Base-by-base conservation (phyloP, 2,113 vertebrate species). In the Mellivora capensis region DNA sequence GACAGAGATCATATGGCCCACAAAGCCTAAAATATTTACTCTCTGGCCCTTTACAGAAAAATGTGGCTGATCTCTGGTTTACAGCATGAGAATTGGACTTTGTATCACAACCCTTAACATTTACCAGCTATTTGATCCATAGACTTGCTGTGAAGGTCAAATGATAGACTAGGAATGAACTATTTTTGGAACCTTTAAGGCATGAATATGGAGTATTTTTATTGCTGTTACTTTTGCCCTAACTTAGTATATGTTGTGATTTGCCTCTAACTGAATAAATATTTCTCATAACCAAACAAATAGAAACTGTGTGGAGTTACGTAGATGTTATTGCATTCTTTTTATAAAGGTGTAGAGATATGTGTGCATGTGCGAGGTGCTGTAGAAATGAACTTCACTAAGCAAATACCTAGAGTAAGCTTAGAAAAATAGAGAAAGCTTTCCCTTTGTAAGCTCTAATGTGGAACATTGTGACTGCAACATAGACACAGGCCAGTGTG, bases 21-120 rank as follows among this genome's bases (percentile, higher is more conserved):
- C 4, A 72, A 87, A 93, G 47, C 3, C 52, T 77, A 90, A 97
- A 83, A 74, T 89, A 87, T 90, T 97, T 96, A 74, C 29, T 91
- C 6, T 59, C 62, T 83, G 87, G n/a, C 31, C 3, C 7, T 82
- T 95, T 82, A 42, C 17, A 83, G 71, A 72, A 93, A 84, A 72
- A n/a, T 37, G 13, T 83, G 83, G 44, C 39, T 69, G 10, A 83
- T 94, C 42, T 62, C 27, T 91, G 62, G 29, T 59, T 90, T 76
- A 89, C 15, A 84, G 39, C 67, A 44, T 11, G n/a, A 80, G 54
- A 86, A 71, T 31, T 91, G 39, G 61, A 91, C 79, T 92, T 92
- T n/a, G 4, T 10, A 23, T 93, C 13, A 91, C 21, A 34, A 79
- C 31, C 42, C 47, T 74, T 97, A 91, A 95, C 49, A 4, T 94